phyloP scores from a whole-genome alignment of 92 coral and sea anemone genomes.

The Zoanthus gigantus region DNA sequence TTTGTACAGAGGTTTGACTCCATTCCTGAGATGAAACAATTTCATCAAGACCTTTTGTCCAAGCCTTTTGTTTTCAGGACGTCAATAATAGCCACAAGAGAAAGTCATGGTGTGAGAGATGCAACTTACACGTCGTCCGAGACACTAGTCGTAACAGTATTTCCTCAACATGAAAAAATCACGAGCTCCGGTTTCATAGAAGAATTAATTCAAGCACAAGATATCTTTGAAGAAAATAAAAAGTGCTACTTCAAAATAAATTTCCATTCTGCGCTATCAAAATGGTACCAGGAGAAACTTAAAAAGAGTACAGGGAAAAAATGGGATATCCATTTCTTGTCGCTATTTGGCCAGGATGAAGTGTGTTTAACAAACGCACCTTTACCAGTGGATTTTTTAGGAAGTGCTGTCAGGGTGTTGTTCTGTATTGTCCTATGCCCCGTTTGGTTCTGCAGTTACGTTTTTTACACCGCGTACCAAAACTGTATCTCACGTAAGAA shows the following conservation, averaged over 20 bases:
- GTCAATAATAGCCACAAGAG: background rate
- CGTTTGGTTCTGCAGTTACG: slow-evolving; percentile 16
- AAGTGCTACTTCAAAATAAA: slow-evolving; percentile 19
- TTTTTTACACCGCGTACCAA: slow-evolving; percentile 21
- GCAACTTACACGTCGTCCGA: slow-evolving; percentile 11
- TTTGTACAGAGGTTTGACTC: slow-evolving; percentile 26
- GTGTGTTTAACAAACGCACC: slow-evolving; percentile 11
- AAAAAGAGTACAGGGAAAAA: slow-evolving; percentile 17
- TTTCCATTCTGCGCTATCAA: slow-evolving; percentile 13
- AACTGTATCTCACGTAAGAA: slow-evolving; percentile 10
- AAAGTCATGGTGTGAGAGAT: slow-evolving; percentile 14
- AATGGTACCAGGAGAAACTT: slow-evolving; percentile 29
- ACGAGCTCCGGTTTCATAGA: background rate
- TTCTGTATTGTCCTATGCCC: slow-evolving; percentile 29
- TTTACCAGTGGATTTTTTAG: slow-evolving; percentile 1
- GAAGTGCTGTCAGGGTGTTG: slow-evolving; percentile 17
- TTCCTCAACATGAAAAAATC: slow-evolving; percentile 20
- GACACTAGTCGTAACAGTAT: background rate
- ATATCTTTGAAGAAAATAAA: background rate
- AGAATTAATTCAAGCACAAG: slow-evolving; percentile 27
- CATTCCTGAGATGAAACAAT: background rate
- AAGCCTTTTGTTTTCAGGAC: slow-evolving; percentile 33
- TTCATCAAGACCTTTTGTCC: slow-evolving; percentile 22
- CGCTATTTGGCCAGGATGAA: slow-evolving; percentile 25
- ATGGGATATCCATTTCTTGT: slow-evolving; percentile 12